These are phyloP conservation scores for Sebastes cheni DNA, from an alignment of 2,797 vertebrate genomes.

Conservation along the genomic window DNA sequence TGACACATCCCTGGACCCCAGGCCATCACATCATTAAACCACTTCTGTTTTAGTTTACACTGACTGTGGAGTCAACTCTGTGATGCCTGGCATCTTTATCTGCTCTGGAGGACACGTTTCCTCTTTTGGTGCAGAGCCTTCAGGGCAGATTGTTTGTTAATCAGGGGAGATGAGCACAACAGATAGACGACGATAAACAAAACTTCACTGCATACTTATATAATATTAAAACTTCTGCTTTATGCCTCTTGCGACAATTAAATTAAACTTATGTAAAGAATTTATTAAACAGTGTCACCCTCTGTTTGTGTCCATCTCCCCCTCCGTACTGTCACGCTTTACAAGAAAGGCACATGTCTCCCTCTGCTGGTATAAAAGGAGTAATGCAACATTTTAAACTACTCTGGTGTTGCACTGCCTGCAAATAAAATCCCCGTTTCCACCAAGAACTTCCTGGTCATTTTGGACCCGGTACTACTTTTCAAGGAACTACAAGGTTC, in stretches of 20 bases:
- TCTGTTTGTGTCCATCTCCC: background rate
- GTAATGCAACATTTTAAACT: background rate
- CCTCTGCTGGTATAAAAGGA: slow-evolving; percentile 46
- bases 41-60: slow-evolving; percentile 52
- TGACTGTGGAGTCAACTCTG: slow-evolving; percentile 27
- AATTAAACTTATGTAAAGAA: background rate
- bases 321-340: background rate
- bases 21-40: slow-evolving; percentile 41
- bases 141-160: background rate
- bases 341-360: background rate
- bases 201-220: background rate
- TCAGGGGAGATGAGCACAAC: background rate
- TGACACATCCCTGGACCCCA: slow-evolving; percentile 40
- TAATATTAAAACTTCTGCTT: background rate
- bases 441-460: too few species aligned
- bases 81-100: slow-evolving; percentile 28
- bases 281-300: background rate
- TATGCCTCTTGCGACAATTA: background rate
- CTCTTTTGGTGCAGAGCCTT: background rate
- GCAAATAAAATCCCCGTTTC: background rate
- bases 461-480: too few species aligned
- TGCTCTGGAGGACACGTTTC: slow-evolving; percentile 8
- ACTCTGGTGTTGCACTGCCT: background rate
- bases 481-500: too few species aligned
- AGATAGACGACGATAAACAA: background rate